These are phyloP conservation scores for Eupsittula cactorum DNA, from an alignment of 2,113 vertebrate species.

Conservation along the genomic window DNA sequence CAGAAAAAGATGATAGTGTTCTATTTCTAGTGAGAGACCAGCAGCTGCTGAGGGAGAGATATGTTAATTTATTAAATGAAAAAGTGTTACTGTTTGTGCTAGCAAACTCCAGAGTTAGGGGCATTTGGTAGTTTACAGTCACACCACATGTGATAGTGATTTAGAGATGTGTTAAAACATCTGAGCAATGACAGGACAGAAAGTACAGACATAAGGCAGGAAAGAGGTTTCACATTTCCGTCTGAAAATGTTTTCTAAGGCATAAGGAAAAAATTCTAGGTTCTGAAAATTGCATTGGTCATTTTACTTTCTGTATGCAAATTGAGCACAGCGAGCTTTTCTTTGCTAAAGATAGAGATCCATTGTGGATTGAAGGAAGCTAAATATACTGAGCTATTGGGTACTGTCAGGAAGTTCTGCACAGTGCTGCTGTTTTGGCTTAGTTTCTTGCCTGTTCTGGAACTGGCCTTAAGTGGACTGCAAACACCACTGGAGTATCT, in stretches of 20 bases:
- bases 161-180: not conserved
- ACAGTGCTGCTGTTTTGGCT: not conserved
- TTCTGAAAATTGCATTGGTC: not conserved
- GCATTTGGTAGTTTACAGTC: not conserved
- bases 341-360: not conserved
- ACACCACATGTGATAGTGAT: not conserved
- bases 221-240: not conserved
- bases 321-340: not conserved
- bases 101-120: not conserved
- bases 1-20: not conserved
- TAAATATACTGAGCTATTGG: not conserved
- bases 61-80: not conserved
- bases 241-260: not conserved
- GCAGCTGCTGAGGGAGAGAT: not conserved
- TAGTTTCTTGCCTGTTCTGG: not conserved
- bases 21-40: not conserved
- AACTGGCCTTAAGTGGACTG: not conserved
- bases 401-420: not conserved
- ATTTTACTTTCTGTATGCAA: not conserved
- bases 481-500: fast-evolving
- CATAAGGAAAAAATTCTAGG: not conserved
- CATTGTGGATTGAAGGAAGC: not conserved
- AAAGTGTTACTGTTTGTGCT: not conserved
- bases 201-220: not conserved
- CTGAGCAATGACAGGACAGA: not conserved